A percentile compares a stretch with the other conserved stretches of the same genome.
Conservation (phyloP, 2,888 invertebrate species). For the Eupithecia tripunctaria region DNA sequence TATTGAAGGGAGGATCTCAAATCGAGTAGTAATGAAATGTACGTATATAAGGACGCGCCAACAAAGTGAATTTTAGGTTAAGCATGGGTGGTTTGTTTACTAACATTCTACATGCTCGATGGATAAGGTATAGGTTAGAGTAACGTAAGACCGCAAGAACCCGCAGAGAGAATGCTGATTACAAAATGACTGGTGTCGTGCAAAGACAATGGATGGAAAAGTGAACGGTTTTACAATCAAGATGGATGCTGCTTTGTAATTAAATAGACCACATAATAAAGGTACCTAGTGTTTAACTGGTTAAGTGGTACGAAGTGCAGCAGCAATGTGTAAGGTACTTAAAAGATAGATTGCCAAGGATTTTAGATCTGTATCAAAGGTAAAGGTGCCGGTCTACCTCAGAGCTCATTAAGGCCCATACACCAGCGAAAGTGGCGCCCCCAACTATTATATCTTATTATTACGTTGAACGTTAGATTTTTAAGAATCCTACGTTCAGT, state of each 20-base stretch:
- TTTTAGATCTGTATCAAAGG: neutral
- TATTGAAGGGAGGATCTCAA: too few relatives aligned
- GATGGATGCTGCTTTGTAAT: slow-evolving; percentile 3
- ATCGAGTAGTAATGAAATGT: too few relatives aligned
- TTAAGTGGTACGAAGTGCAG: neutral
- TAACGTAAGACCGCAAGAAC: neutral
- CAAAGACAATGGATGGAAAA: slow-evolving; percentile 31
- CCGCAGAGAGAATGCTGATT: slow-evolving; percentile 8
- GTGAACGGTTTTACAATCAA: slow-evolving; percentile 28
- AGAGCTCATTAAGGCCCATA: too few relatives aligned
- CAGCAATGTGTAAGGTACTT: neutral
- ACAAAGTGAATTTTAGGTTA: too few relatives aligned
- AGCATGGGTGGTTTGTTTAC: too few relatives aligned
- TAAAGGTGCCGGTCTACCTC: too few relatives aligned
- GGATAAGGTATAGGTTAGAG: neutral
- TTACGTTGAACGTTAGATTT: too few relatives aligned
- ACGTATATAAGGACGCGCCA: too few relatives aligned
- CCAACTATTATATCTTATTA: too few relatives aligned
- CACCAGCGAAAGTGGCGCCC: too few relatives aligned
- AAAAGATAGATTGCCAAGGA: neutral
- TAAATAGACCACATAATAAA: neutral
- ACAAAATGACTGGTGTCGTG: slow-evolving; percentile 25
- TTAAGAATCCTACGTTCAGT: too few relatives aligned
- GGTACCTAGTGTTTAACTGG: neutral
- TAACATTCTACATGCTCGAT: too few relatives aligned